Evolutionary conservation across 2,797 vertebrate species (phyloP), one percentile per base, ranked within the genome.

Genomic region (Somateria mollissima): DNA sequence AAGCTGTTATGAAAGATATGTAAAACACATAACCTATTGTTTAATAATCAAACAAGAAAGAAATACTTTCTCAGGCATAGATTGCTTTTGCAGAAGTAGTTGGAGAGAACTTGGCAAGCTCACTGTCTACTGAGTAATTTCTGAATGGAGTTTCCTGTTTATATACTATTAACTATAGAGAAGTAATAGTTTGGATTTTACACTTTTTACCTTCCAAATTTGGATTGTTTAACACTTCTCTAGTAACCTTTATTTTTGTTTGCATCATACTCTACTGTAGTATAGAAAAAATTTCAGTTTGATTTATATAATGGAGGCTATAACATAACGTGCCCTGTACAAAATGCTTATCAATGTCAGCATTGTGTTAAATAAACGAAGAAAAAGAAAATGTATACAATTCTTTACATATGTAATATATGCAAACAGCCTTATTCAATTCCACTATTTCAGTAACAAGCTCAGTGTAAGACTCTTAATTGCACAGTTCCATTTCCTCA

Each of bases 1-100:
- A 92, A 86, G 32, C 22, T 91, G 71, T n/a, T 77, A 57, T 8
- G 47, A 69, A 2, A 85, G 58, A 94, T 36, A 70, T 93, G 78
- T 56, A 62, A 93, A 87, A 45, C 28, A 78, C 34, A 77, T 58
- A 7, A 10, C 6, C 14, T 60, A 58, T 58, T 64, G 73, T 56
- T 92, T 94, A 76, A 84, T 79, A 76, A 90, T 25, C 51, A 92
- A 86, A 71, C 54, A 87, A 86, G 19, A 65, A 77, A 77, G 22
- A 51, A 76, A 10, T 66, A 9, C 32, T 70, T 67, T 78, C 24
- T 43, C 53, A 81, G 41, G 39, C 1, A 0, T 4, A 88, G 39
- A 45, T 16, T 70, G 75, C 62, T 87, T 87, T 88, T 84, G 70
- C 51, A 81, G 43, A 74, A 73, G 60, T n/a, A 45, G 43, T 6